phyloP scores from a whole-genome alignment of 2,113 vertebrate species.

The Balaenoptera acutorostrata region DNA sequence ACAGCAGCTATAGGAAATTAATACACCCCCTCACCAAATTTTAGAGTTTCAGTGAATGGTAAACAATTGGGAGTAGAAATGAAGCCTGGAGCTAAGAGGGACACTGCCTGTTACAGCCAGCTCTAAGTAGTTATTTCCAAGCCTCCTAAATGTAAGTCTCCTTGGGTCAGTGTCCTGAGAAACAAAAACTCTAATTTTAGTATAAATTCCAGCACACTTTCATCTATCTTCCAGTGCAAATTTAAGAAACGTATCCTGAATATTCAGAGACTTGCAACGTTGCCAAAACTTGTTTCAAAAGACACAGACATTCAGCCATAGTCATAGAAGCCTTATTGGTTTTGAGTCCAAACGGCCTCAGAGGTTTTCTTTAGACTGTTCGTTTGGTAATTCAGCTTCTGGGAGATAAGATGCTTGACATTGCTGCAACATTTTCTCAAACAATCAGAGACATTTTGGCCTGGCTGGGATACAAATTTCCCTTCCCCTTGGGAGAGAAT shows the following conservation, averaged over 20 bases:
- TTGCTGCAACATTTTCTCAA: not conserved
- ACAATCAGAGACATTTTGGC: not conserved
- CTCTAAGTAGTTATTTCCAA: not conserved
- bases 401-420: not conserved
- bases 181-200: not conserved
- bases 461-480: not conserved
- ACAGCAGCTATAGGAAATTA: not conserved
- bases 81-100: not conserved
- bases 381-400: not conserved
- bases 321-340: not conserved
- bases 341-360: constrained; percentile 10
- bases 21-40: not conserved
- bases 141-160: not conserved
- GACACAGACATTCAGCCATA: not conserved
- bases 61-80: not conserved
- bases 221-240: not conserved
- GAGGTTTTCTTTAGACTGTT: not conserved
- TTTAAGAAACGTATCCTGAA: not conserved
- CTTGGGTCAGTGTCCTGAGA: not conserved
- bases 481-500: not conserved
- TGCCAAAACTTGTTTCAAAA: constrained; percentile 8
- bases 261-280: not conserved
- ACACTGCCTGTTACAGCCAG: not conserved
- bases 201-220: not conserved
- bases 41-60: not conserved